Percentiles rank a stretch among this genome's conserved stretches.
Conservation (phyloP, 2,888 invertebrate species). For the Therioaphis trifolii region DNA sequence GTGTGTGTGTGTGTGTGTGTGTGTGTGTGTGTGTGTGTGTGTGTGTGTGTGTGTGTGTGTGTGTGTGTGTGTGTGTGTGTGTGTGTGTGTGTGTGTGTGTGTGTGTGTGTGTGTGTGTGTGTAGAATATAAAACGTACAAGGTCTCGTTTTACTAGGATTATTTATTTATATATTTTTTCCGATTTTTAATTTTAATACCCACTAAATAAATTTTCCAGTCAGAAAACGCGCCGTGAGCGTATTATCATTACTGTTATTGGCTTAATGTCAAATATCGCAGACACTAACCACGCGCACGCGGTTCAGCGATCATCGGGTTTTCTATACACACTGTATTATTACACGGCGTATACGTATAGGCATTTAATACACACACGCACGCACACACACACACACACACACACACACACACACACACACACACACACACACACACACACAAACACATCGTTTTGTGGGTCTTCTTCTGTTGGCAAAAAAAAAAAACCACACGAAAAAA, state of each 20-base stretch:
- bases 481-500: background rate
- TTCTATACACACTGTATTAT: background rate
- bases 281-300: too few relatives aligned
- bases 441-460: conserved; percentile 1
- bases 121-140: background rate
- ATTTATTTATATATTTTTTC: too few relatives aligned
- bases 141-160: conserved; percentile 6
- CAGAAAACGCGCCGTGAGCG: background rate
- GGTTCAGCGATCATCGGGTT: background rate
- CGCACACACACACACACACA: too few relatives aligned
- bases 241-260: too few relatives aligned
- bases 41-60: background rate
- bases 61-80: background rate
- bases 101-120: too few relatives aligned
- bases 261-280: conserved; percentile 10
- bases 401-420: too few relatives aligned
- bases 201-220: conserved; percentile 31
- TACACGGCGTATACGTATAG: too few relatives aligned
- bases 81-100: too few relatives aligned
- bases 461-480: background rate
- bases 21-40: background rate
- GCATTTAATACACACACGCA: too few relatives aligned
- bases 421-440: too few relatives aligned
- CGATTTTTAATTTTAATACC: conserved; percentile 14
- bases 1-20: background rate